phyloP scores from a whole-genome alignment of 2,797 vertebrate genomes.

The Enteromius viviparus region DNA sequence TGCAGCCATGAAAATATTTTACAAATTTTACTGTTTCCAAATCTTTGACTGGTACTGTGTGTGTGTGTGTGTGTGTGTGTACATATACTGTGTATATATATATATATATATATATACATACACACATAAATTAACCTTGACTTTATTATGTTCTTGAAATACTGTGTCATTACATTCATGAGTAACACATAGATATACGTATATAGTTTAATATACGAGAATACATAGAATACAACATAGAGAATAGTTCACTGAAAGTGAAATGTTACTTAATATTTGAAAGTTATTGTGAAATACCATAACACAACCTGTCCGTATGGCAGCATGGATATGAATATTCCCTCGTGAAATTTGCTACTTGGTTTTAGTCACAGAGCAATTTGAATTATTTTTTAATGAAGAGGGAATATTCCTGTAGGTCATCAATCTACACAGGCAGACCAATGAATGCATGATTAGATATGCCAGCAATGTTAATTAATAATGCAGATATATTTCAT shows the following conservation, averaged over 20 bases:
- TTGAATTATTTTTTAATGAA: constrained; percentile 61
- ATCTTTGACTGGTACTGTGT: no score
- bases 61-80: no score
- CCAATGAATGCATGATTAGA: constrained; percentile 53
- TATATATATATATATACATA: background rate
- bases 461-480: constrained; percentile 58
- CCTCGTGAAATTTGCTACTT: constrained; percentile 40
- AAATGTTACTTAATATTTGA: constrained; percentile 13
- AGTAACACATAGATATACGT: no score
- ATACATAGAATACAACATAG: no score
- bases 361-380: constrained; percentile 51
- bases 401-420: constrained; percentile 49
- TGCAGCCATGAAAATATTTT: background rate
- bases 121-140: no score
- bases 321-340: constrained; percentile 30
- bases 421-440: constrained; percentile 53
- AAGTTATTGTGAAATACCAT: background rate
- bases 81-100: no score
- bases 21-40: no score
- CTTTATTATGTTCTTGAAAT: no score
- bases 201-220: no score
- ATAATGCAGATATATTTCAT: constrained; percentile 51
- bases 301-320: background rate
- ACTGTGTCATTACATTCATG: no score
- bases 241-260: background rate